Percentiles rank a stretch among this genome's conserved stretches.
Evolutionary conservation across 1,140 invertebrate genomes (phyloP).

Genomic region (Homarus americanus): DNA sequence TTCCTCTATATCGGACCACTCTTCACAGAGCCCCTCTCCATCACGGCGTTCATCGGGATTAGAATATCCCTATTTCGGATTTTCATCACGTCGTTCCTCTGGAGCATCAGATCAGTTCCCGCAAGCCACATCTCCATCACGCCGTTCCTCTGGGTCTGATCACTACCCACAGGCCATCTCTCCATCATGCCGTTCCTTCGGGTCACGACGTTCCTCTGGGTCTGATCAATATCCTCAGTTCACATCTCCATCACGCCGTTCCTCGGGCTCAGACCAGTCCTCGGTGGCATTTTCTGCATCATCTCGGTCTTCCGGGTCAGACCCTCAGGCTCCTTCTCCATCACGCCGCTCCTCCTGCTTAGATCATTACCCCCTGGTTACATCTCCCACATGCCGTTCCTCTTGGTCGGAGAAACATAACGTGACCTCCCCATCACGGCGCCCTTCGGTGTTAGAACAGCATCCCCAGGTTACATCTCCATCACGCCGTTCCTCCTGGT

Average conservation of each 20-base stretch:
- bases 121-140: not conserved
- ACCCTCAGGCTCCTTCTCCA: not conserved
- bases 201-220: not conserved
- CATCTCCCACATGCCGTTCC: not conserved
- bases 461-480: constrained; percentile 10
- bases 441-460: not conserved
- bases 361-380: not conserved
- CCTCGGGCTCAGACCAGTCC: constrained; percentile 17
- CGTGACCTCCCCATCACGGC: not conserved
- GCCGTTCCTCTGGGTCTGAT: not conserved
- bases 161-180: not conserved
- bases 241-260: constrained; percentile 14
- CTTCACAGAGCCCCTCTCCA: constrained; percentile 11
- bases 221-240: not conserved
- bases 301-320: constrained; percentile 4
- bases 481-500: constrained; percentile 38
- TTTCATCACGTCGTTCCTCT: constrained; percentile 19
- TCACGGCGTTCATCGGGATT: constrained; percentile 35
- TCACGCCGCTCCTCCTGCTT: constrained; percentile 23
- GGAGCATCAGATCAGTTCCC: constrained; percentile 2
- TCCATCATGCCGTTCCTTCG: not conserved
- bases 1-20: not conserved
- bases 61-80: not conserved
- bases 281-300: not conserved
- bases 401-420: not conserved